Evolutionary conservation across 2,113 vertebrate genomes (phyloP).

Genomic region (Myrmophylax atrothorax): DNA sequence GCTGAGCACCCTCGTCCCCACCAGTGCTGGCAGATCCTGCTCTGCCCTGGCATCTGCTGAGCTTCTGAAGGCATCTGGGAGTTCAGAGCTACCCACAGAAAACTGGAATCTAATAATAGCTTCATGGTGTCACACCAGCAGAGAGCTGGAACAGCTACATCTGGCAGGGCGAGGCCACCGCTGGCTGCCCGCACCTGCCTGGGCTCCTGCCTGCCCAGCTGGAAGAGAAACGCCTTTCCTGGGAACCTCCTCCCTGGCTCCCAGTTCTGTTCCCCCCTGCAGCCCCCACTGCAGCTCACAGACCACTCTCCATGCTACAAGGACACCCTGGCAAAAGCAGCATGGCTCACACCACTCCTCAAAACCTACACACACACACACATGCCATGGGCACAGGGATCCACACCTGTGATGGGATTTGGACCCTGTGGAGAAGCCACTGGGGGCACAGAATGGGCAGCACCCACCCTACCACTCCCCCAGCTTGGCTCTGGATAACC

Average conservation of each 20-base stretch:
- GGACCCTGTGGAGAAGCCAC: not conserved
- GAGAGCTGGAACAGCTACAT: not conserved
- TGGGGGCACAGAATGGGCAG: not conserved
- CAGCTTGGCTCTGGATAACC: not conserved
- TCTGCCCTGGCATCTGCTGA: constrained; percentile 25
- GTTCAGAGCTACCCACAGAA: constrained; percentile 45
- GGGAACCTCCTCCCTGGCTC: not conserved
- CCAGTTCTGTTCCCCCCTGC: not conserved
- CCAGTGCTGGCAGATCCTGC: constrained; percentile 18
- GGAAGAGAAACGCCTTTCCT: not conserved
- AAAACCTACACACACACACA: rapidly evolving
- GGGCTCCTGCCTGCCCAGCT: not conserved
- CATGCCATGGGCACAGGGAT: rapidly evolving
- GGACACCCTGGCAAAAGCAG: not conserved
- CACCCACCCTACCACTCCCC: not conserved
- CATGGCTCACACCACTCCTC: rapidly evolving
- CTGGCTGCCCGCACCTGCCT: not conserved
- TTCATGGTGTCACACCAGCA: not conserved
- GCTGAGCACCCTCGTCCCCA: not conserved
- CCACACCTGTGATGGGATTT: rapidly evolving
- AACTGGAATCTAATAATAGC: constrained; percentile 47
- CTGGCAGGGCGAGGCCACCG: not conserved
- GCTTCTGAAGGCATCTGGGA: constrained; percentile 35
- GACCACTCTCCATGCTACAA: not conserved
- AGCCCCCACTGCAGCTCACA: rapidly evolving